A percentile compares a stretch with the other conserved stretches of the same genome.
phyloP scores from a whole-genome alignment of 2,797 vertebrate genomes.

The Squalus acanthias region DNA sequence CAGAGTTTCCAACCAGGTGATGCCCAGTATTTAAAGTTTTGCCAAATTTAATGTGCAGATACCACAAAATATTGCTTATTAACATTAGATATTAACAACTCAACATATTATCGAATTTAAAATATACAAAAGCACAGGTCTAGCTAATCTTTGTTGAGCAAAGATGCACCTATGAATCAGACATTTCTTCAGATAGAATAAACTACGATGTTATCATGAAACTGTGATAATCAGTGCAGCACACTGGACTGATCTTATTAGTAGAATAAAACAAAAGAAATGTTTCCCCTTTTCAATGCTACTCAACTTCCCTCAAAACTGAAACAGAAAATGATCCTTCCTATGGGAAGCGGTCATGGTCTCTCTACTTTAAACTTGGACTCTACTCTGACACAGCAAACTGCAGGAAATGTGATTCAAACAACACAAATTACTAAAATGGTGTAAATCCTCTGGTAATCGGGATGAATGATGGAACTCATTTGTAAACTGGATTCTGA shows the following conservation, averaged over 20 bases:
- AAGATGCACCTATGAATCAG: not conserved
- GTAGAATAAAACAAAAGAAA: not conserved
- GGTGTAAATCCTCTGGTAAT: conserved; percentile 35
- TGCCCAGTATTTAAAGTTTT: not conserved
- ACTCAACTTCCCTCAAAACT: not conserved
- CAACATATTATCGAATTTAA: not conserved
- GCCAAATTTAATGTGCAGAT: not conserved
- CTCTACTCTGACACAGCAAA: conserved; percentile 22
- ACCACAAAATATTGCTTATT: conserved; percentile 7
- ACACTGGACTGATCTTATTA: not conserved
- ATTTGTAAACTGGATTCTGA: conserved; percentile 33
- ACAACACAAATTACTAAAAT: conserved; percentile 37
- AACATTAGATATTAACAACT: not conserved
- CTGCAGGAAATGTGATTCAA: conserved; percentile 33
- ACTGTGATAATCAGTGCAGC: not conserved
- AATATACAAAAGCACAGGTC: not conserved
- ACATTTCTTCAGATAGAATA: not conserved
- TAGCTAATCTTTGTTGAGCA: not conserved
- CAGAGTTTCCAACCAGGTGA: not conserved
- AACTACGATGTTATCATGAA: not conserved
- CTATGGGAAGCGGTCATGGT: not conserved
- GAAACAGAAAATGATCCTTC: conserved; percentile 27
- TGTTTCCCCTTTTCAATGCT: not conserved
- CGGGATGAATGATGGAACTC: conserved; percentile 26
- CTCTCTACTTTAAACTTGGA: conserved; percentile 32